Evolutionary conservation across 1,140 invertebrate species (phyloP).

Genomic region (Drosophila lacteicornis): DNA sequence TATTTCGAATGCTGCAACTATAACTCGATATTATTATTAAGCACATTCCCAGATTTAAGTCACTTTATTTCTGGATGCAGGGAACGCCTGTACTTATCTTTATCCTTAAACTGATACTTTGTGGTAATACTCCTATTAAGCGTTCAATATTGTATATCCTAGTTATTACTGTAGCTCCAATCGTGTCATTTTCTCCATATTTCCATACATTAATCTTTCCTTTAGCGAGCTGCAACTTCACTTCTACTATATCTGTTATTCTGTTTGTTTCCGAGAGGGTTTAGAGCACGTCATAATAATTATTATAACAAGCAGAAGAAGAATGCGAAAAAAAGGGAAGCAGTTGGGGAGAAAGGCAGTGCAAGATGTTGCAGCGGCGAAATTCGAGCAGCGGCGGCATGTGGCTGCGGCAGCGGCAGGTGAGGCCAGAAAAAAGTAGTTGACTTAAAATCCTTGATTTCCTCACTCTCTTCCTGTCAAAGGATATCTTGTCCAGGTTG

Average conservation of each 20-base stretch:
- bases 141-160: background rate
- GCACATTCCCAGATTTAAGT: no score
- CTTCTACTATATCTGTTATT: background rate
- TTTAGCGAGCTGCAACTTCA: constrained; percentile 13
- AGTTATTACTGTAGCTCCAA: background rate
- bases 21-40: no score
- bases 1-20: no score
- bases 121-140: no score
- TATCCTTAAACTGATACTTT: no score
- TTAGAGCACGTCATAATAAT: constrained; percentile 61
- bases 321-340: constrained; percentile 7
- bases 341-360: constrained; percentile 4
- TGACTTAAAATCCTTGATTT: constrained; percentile 51
- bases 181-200: background rate
- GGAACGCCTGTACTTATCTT: background rate
- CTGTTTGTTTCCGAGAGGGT: background rate
- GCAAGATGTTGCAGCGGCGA: constrained; percentile 37
- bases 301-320: constrained; percentile 48
- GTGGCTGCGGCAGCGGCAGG: constrained; percentile 53
- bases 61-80: no score
- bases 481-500: constrained; percentile 19
- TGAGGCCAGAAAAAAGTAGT: constrained; percentile 44
- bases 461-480: constrained; percentile 42
- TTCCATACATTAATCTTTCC: background rate
- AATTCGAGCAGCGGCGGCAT: constrained; percentile 75